Evolutionary conservation across 1,140 invertebrate species (phyloP), one percentile per base, ranked within the genome.

Genomic region (Drosophila cardini): DNA sequence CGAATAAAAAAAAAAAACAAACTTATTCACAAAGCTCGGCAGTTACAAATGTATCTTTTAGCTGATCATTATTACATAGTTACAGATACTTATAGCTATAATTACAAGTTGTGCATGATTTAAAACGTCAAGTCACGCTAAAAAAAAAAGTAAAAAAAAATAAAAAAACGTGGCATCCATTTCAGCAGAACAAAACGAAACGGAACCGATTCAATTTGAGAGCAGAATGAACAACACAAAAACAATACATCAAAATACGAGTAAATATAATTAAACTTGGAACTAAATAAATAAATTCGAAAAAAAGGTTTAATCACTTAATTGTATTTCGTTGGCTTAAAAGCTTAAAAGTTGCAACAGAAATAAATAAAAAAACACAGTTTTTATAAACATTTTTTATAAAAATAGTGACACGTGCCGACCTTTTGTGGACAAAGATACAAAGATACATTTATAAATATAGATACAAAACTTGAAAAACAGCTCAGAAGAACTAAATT

Each of bases 111-210:
- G 10, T 55, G 55, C 46, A 68, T 68, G 70, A 68, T 36, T 60
- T 72, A 67, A 13, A 13, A 16, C 46, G 70, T 52, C 55, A 34
- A 68, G 70, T 72, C 70, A 72, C 63, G 70, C 70, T 52, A 60
- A 52, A 50, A 52, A 50, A 21, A 21, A 48, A 18, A 48, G 4
- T 1, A n/a, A 21, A 56, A 57, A 72, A 72, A 61, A 72, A 72
- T 67, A 34, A 2, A n/a, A 71, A 48, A 64, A 34, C 45, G 55
- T 34, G 52, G 36, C 48, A 52, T 52, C 48, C n/a, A 52, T 52
- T 52, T 52, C 48, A 52, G 32, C 26, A 52, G 48, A 52, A 52
- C 48, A 15, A 11, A 48, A 46, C 43, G 15, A 10, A 48, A 48
- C 45, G 18, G 45, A 48, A 48, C 45, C 43, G 43, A 38, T 38